Percentiles rank a stretch among this genome's conserved stretches.
These are phyloP conservation scores for Zoanthus solanderi DNA, from an alignment of 92 coral and sea anemone genomes.

Conservation along the genomic window DNA sequence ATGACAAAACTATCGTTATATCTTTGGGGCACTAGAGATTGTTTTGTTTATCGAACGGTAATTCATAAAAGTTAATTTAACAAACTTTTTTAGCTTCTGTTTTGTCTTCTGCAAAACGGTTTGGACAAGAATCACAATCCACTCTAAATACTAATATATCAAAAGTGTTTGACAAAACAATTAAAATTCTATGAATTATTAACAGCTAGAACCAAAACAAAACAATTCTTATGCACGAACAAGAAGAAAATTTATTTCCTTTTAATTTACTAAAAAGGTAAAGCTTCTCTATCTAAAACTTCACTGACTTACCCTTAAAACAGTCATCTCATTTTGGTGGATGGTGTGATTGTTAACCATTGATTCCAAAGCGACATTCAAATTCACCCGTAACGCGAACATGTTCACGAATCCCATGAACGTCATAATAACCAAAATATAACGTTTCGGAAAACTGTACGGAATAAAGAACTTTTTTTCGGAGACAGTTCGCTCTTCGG, in stretches of 20 bases:
- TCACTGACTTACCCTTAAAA: slow-evolving; percentile 66
- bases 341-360: slow-evolving; percentile 94
- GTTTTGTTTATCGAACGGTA: background rate
- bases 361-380: slow-evolving; percentile 87
- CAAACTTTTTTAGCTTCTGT: background rate
- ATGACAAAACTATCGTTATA: background rate
- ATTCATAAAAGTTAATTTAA: background rate
- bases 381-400: slow-evolving; percentile 85
- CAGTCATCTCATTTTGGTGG: slow-evolving; percentile 64
- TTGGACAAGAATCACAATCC: background rate
- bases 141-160: background rate
- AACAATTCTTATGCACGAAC: slow-evolving; percentile 12
- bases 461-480: background rate
- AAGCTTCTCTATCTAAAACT: too few species aligned
- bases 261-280: too few species aligned
- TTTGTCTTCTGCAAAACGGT: background rate
- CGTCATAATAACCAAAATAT: slow-evolving; percentile 83
- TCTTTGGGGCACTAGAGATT: background rate
- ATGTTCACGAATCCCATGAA: slow-evolving; percentile 87
- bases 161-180: slow-evolving; percentile 10
- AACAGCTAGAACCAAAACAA: slow-evolving; percentile 10
- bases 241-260: background rate
- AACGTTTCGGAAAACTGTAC: slow-evolving; percentile 85
- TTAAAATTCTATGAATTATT: slow-evolving; percentile 6
- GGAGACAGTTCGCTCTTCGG: background rate